Evolutionary conservation across 2,797 vertebrate genomes (phyloP).

Genomic region (Sus cebifrons): DNA sequence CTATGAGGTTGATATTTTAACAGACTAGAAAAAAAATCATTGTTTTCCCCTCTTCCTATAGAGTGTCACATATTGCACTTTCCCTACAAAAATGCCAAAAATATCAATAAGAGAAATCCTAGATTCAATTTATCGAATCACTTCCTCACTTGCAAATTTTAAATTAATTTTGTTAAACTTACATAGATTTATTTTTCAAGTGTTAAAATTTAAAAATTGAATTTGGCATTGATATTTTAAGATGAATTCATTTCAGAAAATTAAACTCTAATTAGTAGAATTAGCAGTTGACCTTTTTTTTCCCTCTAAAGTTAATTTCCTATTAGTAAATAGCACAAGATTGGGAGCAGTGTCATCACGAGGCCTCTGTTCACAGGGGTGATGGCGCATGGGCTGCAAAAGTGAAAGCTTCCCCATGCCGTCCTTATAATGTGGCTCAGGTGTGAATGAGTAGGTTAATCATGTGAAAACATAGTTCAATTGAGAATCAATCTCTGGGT

Average conservation of each 20-base stretch:
- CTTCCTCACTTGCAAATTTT: slow-evolving; percentile 1
- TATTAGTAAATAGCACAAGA: neutral
- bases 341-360: neutral
- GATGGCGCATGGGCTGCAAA: neutral
- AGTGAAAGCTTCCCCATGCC: neutral
- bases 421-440: neutral
- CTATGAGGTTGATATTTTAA: slow-evolving; percentile 43
- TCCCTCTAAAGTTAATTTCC: neutral
- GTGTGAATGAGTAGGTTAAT: slow-evolving; percentile 51
- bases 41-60: neutral
- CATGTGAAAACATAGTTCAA: slow-evolving; percentile 49
- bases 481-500: slow-evolving; percentile 32
- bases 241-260: neutral
- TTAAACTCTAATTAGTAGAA: neutral
- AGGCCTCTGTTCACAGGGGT: neutral
- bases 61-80: neutral
- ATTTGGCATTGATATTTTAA: neutral
- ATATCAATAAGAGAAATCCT: neutral
- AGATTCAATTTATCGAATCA: neutral
- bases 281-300: neutral
- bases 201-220: neutral
- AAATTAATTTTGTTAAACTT: slow-evolving; percentile 2
- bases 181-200: neutral
- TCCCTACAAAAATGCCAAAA: slow-evolving; percentile 9
- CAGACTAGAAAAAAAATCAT: neutral